A percentile compares a stretch with the other conserved stretches of the same genome.
Conservation (phyloP, 2,888 invertebrate species). For the Trissonchulus latispiculum region DNA sequence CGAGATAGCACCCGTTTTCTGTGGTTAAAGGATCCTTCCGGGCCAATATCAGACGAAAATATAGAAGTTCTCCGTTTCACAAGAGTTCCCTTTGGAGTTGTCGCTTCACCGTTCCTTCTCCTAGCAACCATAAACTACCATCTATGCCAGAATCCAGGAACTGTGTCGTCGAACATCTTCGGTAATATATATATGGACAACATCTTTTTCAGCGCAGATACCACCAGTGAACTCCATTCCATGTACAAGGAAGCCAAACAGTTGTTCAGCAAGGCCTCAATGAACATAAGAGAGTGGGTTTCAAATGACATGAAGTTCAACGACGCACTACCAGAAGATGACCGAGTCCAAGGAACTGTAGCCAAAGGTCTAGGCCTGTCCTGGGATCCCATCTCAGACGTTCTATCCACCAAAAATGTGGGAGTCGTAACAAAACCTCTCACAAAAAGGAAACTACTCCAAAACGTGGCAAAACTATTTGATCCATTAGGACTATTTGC, state of each 20-base stretch:
- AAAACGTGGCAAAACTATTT: not conserved
- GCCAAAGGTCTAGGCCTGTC: not conserved
- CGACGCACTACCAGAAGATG: not conserved
- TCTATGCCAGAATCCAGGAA: not conserved
- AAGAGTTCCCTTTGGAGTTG: slow-evolving; percentile 29
- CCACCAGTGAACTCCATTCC: not conserved
- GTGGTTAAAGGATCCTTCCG: not conserved
- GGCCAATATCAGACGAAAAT: slow-evolving; percentile 24
- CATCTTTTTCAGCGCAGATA: not conserved
- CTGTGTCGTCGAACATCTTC: not conserved
- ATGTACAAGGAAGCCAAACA: not conserved
- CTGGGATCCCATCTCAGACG: not conserved
- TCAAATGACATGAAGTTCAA: not conserved
- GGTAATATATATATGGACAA: not conserved
- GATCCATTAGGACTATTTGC: not conserved
- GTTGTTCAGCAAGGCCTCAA: not conserved
- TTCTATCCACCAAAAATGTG: not conserved
- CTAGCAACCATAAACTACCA: slow-evolving; percentile 23
- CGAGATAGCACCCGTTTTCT: slow-evolving; percentile 19
- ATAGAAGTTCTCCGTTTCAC: slow-evolving; percentile 25
- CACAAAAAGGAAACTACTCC: not conserved
- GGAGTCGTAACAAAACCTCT: too few relatives aligned
- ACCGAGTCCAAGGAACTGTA: not conserved
- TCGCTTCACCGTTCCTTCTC: slow-evolving; percentile 26
- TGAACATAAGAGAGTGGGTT: not conserved